Conservation (phyloP, 1,140 invertebrate species). For the Penaeus chinensis region DNA sequence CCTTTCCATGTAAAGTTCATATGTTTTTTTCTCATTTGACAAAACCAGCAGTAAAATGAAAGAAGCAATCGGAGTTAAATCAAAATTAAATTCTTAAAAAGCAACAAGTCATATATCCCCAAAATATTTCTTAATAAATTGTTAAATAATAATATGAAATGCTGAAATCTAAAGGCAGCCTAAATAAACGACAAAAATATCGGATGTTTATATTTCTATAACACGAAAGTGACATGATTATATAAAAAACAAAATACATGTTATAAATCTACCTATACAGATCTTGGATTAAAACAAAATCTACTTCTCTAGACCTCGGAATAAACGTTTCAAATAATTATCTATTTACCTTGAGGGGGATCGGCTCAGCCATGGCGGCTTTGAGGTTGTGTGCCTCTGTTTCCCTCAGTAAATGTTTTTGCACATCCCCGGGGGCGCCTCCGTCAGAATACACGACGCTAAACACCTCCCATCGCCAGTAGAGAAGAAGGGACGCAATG, state of each 20-base stretch:
- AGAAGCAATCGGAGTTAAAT: too few relatives aligned
- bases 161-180: too few relatives aligned
- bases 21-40: too few relatives aligned
- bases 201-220: too few relatives aligned
- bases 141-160: too few relatives aligned
- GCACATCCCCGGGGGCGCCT: constrained; percentile 63
- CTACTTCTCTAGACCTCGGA: not conserved
- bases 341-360: constrained; percentile 52
- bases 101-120: too few relatives aligned
- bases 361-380: constrained; percentile 46
- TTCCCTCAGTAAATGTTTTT: constrained; percentile 63
- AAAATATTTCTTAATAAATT: too few relatives aligned
- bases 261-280: not conserved
- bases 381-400: constrained; percentile 61
- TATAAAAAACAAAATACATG: not conserved
- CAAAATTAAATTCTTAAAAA: too few relatives aligned
- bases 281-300: not conserved
- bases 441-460: constrained; percentile 65
- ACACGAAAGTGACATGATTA: too few relatives aligned
- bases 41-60: too few relatives aligned
- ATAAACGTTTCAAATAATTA: not conserved
- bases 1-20: too few relatives aligned
- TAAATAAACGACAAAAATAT: too few relatives aligned
- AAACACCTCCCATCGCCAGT: constrained; percentile 65
- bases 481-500: constrained; percentile 63